Percentiles rank a stretch among this genome's conserved stretches.
phyloP scores from a whole-genome alignment of 2,888 invertebrate genomes.

The Drosophila subquinaria region DNA sequence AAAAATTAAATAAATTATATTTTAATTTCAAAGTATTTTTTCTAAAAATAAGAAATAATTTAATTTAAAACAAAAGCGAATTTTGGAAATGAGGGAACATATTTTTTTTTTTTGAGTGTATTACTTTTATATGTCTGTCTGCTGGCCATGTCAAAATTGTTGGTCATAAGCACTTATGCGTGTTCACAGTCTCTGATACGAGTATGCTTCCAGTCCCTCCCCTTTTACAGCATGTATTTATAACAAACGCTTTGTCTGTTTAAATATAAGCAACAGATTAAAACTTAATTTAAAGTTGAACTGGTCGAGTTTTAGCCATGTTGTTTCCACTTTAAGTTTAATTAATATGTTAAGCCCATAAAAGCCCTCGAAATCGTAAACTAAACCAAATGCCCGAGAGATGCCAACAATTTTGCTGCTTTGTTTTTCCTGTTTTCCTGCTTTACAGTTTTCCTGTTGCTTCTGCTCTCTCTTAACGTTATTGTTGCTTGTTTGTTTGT shows the following conservation, averaged over 20 bases:
- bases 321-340: conserved; percentile 72
- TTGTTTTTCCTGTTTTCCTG: conserved; percentile 12
- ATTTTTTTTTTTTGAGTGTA: not conserved
- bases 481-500: not conserved
- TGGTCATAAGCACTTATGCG: conserved; percentile 39
- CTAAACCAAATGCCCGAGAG: conserved; percentile 48
- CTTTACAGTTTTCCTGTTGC: conserved; percentile 12
- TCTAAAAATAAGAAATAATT: too few relatives aligned
- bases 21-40: too few relatives aligned
- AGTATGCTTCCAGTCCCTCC: not conserved
- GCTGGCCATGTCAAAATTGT: conserved; percentile 10
- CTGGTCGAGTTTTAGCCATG: conserved; percentile 43
- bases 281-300: conserved; percentile 77
- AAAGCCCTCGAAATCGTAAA: conserved; percentile 59
- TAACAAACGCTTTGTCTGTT: conserved; percentile 38
- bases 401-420: conserved; percentile 24
- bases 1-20: too few relatives aligned
- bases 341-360: conserved; percentile 77
- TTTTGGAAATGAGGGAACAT: too few relatives aligned
- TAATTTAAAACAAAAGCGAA: too few relatives aligned
- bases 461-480: conserved; percentile 17
- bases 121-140: not conserved
- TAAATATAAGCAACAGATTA: conserved; percentile 79
- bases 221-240: not conserved
- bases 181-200: conserved; percentile 16